A percentile compares a stretch with the other conserved stretches of the same genome.
These are phyloP conservation scores for Acleris literana DNA, from an alignment of 2,888 invertebrate genomes.

Conservation along the genomic window DNA sequence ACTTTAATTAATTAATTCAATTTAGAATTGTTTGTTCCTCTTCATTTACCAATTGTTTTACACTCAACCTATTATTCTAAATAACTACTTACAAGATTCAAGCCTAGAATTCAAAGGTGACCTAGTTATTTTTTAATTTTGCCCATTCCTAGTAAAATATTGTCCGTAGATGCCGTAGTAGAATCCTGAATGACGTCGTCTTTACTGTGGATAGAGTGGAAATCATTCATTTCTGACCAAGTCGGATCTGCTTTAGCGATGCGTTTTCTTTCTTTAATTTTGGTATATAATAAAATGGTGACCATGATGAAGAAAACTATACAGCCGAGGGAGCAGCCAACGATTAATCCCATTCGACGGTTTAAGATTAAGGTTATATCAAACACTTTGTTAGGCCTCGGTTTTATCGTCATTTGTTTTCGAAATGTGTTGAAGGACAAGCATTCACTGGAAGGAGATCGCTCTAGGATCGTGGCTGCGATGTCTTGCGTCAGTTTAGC, in stretches of 20 bases:
- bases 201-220: slow-evolving; percentile 77
- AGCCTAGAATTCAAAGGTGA: slow-evolving; percentile 42
- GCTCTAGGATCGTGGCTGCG: slow-evolving; percentile 65
- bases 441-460: slow-evolving; percentile 76
- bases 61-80: slow-evolving; percentile 24
- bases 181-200: slow-evolving; percentile 75
- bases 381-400: slow-evolving; percentile 61
- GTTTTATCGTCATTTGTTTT: slow-evolving; percentile 57
- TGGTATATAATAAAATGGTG: slow-evolving; percentile 72
- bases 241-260: slow-evolving; percentile 76
- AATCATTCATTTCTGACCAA: slow-evolving; percentile 79
- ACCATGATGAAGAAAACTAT: slow-evolving; percentile 79
- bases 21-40: slow-evolving; percentile 36
- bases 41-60: slow-evolving; percentile 30
- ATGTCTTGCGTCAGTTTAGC: slow-evolving; percentile 65
- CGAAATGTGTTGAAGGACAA: slow-evolving; percentile 71
- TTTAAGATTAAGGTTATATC: slow-evolving; percentile 65
- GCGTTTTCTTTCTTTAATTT: slow-evolving; percentile 76
- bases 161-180: slow-evolving; percentile 76
- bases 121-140: slow-evolving; percentile 56
- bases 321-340: slow-evolving; percentile 74
- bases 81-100: slow-evolving; percentile 21
- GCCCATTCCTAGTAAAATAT: slow-evolving; percentile 76
- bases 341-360: slow-evolving; percentile 75
- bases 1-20: slow-evolving; percentile 29